These are phyloP conservation scores for Drosophila repletoides DNA, from an alignment of 1,140 invertebrate species.

Conservation along the genomic window DNA sequence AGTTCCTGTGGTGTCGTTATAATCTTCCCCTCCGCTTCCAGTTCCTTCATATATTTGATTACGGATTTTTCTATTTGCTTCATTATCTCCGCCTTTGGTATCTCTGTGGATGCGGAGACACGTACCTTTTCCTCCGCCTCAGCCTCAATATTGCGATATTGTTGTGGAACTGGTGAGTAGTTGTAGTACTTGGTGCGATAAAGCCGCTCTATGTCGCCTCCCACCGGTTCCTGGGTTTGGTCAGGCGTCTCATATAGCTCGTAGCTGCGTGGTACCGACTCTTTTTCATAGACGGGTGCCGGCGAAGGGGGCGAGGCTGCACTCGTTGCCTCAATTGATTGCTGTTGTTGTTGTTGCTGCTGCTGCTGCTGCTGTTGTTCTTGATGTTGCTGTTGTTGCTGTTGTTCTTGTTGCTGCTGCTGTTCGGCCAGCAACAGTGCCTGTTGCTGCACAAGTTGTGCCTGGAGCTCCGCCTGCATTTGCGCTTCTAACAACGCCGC, in stretches of 20 bases:
- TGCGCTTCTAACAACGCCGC: constrained; percentile 34
- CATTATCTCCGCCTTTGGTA: constrained; percentile 81
- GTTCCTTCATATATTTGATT: constrained; percentile 80
- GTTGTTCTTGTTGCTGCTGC: constrained; percentile 9
- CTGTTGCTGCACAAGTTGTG: constrained; percentile 44
- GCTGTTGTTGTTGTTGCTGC: constrained; percentile 8
- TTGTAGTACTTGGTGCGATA: constrained; percentile 72
- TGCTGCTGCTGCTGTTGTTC: constrained; percentile 15
- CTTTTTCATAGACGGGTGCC: constrained; percentile 71
- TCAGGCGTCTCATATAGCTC: constrained; percentile 60
- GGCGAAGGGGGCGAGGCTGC: constrained; percentile 10
- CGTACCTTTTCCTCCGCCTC: constrained; percentile 70
- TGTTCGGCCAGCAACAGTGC: constrained; percentile 31
- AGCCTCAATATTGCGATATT: constrained; percentile 46
- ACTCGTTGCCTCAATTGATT: not conserved
- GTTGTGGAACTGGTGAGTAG: constrained; percentile 31
- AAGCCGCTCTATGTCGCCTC: constrained; percentile 61
- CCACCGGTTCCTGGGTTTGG: not conserved
- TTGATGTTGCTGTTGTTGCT: constrained; percentile 1
- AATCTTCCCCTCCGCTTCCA: constrained; percentile 79
- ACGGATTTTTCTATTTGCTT: constrained; percentile 81
- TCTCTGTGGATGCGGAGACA: constrained; percentile 76
- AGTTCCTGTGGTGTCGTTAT: constrained; percentile 64
- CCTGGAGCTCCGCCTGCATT: constrained; percentile 38
- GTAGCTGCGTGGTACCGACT: constrained; percentile 66